These are phyloP conservation scores for Ctenomys sociabilis DNA, from an alignment of 2,113 vertebrate species.

Conservation along the genomic window DNA sequence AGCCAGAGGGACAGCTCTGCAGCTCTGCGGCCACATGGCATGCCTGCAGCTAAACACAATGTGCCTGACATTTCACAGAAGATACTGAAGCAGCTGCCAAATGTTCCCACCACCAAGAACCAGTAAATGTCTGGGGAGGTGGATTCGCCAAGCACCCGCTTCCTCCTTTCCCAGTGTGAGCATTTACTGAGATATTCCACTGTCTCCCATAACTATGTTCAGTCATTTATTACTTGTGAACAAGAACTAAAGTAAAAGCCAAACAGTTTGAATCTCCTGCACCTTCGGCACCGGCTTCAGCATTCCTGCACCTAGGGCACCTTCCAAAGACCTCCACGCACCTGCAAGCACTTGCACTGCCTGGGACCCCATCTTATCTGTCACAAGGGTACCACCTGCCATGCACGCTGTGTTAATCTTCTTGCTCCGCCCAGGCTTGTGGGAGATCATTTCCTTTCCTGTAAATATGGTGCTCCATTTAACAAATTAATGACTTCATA, in stretches of 20 bases:
- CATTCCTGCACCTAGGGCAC: no score
- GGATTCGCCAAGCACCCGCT: not conserved
- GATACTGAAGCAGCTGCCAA: no score
- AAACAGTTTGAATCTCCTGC: not conserved
- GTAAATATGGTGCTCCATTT: not conserved
- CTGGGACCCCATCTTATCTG: rapidly evolving
- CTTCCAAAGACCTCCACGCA: not conserved
- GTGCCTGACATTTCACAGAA: not conserved
- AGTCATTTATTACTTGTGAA: not conserved
- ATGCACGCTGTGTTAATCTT: rapidly evolving
- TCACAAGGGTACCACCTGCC: rapidly evolving
- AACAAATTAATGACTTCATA: not conserved
- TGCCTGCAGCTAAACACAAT: not conserved
- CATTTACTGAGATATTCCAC: no score
- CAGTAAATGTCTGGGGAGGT: no score
- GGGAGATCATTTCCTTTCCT: not conserved
- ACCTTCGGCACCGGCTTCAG: no score
- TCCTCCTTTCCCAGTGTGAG: not conserved
- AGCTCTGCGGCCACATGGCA: no score
- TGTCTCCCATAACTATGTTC: not conserved
- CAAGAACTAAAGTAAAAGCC: not conserved
- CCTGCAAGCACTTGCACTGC: rapidly evolving
- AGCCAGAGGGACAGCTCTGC: not conserved
- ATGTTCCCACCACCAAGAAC: not conserved
- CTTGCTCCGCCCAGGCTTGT: rapidly evolving